Conservation (phyloP, 2,113 vertebrate genomes). For the Panthera tigris region DNA sequence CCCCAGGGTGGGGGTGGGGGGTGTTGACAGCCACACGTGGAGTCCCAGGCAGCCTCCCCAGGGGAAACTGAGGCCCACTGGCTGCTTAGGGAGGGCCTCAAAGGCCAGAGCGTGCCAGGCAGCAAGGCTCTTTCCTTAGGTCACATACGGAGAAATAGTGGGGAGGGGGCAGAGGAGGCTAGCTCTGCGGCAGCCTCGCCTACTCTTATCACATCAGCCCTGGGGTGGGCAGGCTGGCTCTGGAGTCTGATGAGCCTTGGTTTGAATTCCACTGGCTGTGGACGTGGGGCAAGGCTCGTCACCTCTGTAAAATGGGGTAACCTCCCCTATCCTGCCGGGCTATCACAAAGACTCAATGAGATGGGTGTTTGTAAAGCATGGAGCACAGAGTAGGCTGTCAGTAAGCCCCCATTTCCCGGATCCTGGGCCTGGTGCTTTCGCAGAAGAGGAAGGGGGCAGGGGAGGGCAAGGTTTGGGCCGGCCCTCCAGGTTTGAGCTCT, state of each 20-base stretch:
- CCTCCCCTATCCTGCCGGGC: background rate
- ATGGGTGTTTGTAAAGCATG: background rate
- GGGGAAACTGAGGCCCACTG: slow-evolving; percentile 21
- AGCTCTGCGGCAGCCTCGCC: background rate
- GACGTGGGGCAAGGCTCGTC: background rate
- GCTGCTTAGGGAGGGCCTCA: background rate
- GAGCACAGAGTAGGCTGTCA: background rate
- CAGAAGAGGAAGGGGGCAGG: background rate
- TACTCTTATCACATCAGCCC: background rate
- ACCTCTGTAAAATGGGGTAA: background rate
- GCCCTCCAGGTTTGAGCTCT: background rate
- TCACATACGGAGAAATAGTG: background rate
- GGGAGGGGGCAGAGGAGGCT: background rate
- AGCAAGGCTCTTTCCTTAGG: background rate
- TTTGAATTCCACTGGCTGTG: background rate
- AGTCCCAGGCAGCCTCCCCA: background rate
- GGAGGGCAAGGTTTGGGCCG: background rate
- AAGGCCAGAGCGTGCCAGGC: background rate
- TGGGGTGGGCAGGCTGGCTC: background rate
- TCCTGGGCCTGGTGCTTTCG: background rate
- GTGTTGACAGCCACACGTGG: background rate
- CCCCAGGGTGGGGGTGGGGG: background rate
- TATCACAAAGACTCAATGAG: background rate
- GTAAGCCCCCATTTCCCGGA: background rate
- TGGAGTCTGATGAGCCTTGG: background rate